Base-by-base conservation (phyloP, 2,888 invertebrate genomes). In the Litoditis marina region DNA sequence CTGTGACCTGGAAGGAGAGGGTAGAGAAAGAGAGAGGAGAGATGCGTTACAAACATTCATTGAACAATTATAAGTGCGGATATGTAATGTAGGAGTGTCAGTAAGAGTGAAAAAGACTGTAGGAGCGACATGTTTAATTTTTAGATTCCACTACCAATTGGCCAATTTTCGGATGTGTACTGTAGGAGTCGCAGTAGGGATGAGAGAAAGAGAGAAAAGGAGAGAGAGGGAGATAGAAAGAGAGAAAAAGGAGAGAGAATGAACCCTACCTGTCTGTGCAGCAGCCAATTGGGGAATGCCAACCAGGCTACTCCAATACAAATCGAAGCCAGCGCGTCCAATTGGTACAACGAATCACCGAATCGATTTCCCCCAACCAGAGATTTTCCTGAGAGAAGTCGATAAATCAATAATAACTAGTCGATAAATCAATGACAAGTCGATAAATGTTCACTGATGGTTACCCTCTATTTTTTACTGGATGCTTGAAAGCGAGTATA, bases 301-400 rank as follows among this genome's bases (percentile, higher is more conserved):
- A 82, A 65, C 82, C 82, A 82, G 0, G 77, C 78, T 25, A 66
- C 58, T 47, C 82, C 82, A 52, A 82, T 82, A 49, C 73, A 65
- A 51, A 82, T 75, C 5, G 80, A 77, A 6, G 81, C 80, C 2
- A 82, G 60, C n/a, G 78, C 68, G 57, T 82, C 82, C 32, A 82
- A 46, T 50, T 82, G 81, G 63, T 80, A 81, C 19, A 81, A 69
- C 51, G 70, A 63, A 58, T 81, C 79, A 22, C 78, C 78, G 27
- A 79, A 57, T 27, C 50, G 50, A 63, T 74, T 73, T n/a, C 56
- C 60, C 13, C 36, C 58, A 16, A 62, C 47, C 11, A 75, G 49
- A 13, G 50, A 42, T 7, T 57, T 57, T 28, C 71, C 71, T 73
- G 44, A 54, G 46, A 31, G 16, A 16, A 0, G 22, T 50, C 3